These are phyloP conservation scores for Cladopsammia gracilis DNA, from an alignment of 64 coral and sea anemone species.

Conservation along the genomic window DNA sequence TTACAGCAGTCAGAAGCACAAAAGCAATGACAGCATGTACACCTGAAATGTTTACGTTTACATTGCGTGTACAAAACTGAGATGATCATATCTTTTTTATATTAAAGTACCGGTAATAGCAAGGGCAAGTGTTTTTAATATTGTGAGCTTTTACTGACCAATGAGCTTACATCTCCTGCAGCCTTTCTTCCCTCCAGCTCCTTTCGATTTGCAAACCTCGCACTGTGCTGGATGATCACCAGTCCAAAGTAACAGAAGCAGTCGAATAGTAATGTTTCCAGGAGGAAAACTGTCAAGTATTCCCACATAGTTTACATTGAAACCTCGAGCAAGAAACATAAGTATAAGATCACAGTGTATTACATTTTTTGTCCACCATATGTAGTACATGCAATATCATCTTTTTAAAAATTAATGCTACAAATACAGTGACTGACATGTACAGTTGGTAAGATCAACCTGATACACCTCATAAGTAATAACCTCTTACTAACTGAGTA, in stretches of 20 bases:
- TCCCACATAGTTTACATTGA: conserved; percentile 17
- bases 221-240: conserved; percentile 50
- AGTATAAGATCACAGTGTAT: background rate
- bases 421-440: too few relatives aligned
- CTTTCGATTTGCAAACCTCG: conserved; percentile 50
- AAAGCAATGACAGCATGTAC: background rate
- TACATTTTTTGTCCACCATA: background rate
- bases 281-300: conserved; percentile 3
- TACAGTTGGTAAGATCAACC: too few relatives aligned
- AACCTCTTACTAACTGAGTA: too few relatives aligned
- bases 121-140: background rate
- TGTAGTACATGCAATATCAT: too few relatives aligned
- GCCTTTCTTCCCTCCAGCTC: conserved; percentile 40
- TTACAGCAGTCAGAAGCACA: background rate
- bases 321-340: conserved; percentile 19
- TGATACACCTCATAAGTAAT: too few relatives aligned
- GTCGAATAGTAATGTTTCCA: conserved; percentile 9
- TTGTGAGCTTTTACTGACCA: background rate
- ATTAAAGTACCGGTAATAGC: background rate
- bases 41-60: too few relatives aligned
- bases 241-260: conserved; percentile 48
- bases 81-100: background rate
- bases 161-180: conserved; percentile 36
- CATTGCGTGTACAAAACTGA: too few relatives aligned
- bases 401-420: too few relatives aligned